Evolutionary conservation across 2,113 vertebrate species (phyloP).

Genomic region (western clawed frog (Xenopus tropicalis)): UCB_Xtro_10.0 CM004443.2:170382001-170382500

Average conservation of each 20-base stretch:
- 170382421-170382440: background rate
- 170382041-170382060: too few species aligned
- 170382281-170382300: constrained; percentile 32
- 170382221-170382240: constrained; percentile 43
- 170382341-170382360: constrained; percentile 33
- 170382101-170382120: background rate
- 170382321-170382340: constrained; percentile 31
- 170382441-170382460: background rate
- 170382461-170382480: background rate
- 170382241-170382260: constrained; percentile 45
- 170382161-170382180: constrained; percentile 38
- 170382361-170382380: constrained; percentile 16
- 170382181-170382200: constrained; percentile 44
- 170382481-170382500: background rate
- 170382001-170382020: too few species aligned
- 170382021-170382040: too few species aligned
- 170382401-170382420: background rate
- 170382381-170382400: background rate
- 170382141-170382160: constrained; percentile 37
- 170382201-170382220: constrained; percentile 47
- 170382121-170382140: constrained; percentile 31
- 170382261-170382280: constrained; percentile 41
- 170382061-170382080: too few species aligned
- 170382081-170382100: too few species aligned
- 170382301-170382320: constrained; percentile 32